Conservation (phyloP, 2,797 vertebrate genomes). For the Tolypeutes matacus region DNA sequence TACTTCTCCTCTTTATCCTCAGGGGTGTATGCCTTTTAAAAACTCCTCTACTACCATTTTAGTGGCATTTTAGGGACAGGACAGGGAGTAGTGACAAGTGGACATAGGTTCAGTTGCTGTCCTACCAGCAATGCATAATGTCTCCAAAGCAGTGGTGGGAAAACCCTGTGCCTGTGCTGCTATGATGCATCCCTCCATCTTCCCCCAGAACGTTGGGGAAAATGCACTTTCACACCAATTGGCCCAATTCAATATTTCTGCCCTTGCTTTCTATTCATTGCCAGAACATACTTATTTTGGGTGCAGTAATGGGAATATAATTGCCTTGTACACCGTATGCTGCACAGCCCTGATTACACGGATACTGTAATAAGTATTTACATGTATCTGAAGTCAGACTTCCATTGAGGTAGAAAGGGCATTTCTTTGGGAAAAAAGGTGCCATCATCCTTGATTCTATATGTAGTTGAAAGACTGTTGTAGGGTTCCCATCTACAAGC, state of each 20-base stretch:
- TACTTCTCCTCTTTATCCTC: background rate
- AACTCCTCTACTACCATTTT: background rate
- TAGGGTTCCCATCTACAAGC: no score
- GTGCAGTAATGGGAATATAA: background rate
- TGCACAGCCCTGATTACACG: background rate
- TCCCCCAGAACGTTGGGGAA: background rate
- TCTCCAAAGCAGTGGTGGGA: background rate
- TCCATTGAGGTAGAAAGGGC: background rate
- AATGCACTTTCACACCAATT: no score
- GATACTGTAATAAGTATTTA: background rate
- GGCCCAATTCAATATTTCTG: background rate
- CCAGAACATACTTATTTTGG: background rate
- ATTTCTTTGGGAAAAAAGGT: background rate
- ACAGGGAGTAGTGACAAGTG: background rate
- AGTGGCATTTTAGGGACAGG: background rate
- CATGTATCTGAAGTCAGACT: background rate
- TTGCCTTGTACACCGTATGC: rapidly evolving
- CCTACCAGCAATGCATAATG: background rate
- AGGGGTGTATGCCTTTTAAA: background rate
- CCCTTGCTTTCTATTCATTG: background rate
- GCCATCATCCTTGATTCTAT: background rate
- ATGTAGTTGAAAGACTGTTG: background rate
- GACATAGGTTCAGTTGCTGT: background rate
- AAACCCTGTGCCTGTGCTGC: rapidly evolving
- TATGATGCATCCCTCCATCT: no score